A percentile compares a stretch with the other conserved stretches of the same genome.
phyloP scores from a whole-genome alignment of 2,888 invertebrate species.

The Carpatolechia fugitivella region DNA sequence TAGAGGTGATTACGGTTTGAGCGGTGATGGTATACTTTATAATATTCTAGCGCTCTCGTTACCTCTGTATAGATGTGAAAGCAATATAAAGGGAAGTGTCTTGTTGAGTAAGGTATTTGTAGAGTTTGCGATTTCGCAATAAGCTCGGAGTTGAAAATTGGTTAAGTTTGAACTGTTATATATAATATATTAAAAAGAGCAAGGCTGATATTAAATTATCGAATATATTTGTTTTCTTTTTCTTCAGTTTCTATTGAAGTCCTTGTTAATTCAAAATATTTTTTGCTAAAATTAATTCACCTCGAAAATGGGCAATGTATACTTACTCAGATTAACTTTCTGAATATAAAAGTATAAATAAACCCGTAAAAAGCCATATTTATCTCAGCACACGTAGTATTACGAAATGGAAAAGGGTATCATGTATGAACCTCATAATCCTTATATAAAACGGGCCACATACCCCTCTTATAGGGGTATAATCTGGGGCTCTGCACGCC shows the following conservation, averaged over 20 bases:
- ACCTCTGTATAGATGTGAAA: background rate
- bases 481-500: constrained; percentile 11
- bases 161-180: background rate
- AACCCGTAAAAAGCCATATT: too few relatives aligned
- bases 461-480: background rate
- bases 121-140: background rate
- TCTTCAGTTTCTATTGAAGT: too few relatives aligned
- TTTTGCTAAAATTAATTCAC: too few relatives aligned
- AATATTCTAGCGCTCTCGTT: too few relatives aligned
- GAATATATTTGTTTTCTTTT: background rate
- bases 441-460: background rate
- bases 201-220: too few relatives aligned
- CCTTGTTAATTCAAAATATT: too few relatives aligned
- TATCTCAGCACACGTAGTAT: background rate
- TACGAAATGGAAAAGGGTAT: background rate
- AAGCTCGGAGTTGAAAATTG: background rate
- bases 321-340: too few relatives aligned
- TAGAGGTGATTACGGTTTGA: constrained; percentile 26
- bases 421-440: background rate
- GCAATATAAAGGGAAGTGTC: background rate
- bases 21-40: too few relatives aligned
- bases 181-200: too few relatives aligned
- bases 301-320: too few relatives aligned
- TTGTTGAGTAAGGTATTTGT: too few relatives aligned
- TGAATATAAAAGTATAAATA: too few relatives aligned